phyloP scores from a whole-genome alignment of 2,113 vertebrate genomes.

The Anhinga rufa region DNA sequence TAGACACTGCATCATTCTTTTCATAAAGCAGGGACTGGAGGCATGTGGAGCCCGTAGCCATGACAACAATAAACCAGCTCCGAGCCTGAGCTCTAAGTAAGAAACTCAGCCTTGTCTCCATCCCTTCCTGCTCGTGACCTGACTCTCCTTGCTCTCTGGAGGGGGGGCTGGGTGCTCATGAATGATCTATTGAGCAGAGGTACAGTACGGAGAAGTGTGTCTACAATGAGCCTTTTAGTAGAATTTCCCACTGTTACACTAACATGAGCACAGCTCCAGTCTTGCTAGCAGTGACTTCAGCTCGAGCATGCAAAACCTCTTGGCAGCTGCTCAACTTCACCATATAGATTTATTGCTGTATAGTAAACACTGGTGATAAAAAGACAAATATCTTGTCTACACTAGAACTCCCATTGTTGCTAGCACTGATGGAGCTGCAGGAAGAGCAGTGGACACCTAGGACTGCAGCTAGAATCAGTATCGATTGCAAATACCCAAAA shows the following conservation, averaged over 20 bases:
- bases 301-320: not conserved
- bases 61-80: slow-evolving; percentile 75
- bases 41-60: slow-evolving; percentile 73
- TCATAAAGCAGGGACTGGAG: slow-evolving; percentile 71
- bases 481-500: not conserved
- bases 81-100: slow-evolving; percentile 60
- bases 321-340: not conserved
- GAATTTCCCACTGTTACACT: not conserved
- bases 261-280: not conserved
- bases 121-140: slow-evolving; percentile 72
- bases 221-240: slow-evolving; percentile 28
- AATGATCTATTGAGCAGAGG: slow-evolving; percentile 76
- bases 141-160: slow-evolving; percentile 59
- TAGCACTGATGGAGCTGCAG: not conserved
- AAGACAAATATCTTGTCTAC: not conserved
- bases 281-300: not conserved
- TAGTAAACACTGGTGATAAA: not conserved
- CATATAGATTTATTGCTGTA: not conserved
- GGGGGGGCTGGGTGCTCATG: slow-evolving; percentile 62
- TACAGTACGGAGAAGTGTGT: not conserved
- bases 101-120: slow-evolving; percentile 77
- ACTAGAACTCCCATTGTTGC: not conserved
- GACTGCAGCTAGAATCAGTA: not conserved
- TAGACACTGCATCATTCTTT: slow-evolving; percentile 85
- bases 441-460: not conserved